Evolutionary conservation across 37 sponge, comb jelly and placozoan genomes (phyloP).

Genomic region (Axinella damicornis): DNA sequence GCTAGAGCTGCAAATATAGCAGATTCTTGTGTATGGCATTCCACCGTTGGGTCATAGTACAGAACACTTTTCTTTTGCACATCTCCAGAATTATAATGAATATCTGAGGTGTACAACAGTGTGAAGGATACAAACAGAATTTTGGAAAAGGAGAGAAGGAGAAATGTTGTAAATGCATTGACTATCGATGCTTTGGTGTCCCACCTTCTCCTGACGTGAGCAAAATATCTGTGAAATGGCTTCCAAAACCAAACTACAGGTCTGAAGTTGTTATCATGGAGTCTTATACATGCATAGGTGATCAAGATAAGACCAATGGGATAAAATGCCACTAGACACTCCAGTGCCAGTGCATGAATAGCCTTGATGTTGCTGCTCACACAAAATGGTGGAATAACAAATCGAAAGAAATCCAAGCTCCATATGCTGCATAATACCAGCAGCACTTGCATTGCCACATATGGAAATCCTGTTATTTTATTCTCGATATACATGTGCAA

Average conservation of each 20-base stretch:
- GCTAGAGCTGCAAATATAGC: not conserved
- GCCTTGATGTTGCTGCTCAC: not conserved
- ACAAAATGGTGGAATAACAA: constrained; percentile 22
- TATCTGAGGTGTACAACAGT: constrained; percentile 1
- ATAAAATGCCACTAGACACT: constrained; percentile 19
- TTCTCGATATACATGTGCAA: not conserved
- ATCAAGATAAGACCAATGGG: not conserved
- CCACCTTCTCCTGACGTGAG: constrained; percentile 2
- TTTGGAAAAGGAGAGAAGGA: constrained; percentile 12
- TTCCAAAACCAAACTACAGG: not conserved
- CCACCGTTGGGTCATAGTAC: constrained; percentile 1
- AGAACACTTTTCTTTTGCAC: not conserved
- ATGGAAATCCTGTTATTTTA: not conserved
- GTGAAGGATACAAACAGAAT: not conserved
- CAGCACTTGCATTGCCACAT: too few species aligned
- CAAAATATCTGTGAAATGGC: not conserved
- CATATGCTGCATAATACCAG: constrained; percentile 8
- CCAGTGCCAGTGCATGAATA: not conserved
- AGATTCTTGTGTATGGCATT: not conserved
- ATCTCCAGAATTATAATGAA: not conserved
- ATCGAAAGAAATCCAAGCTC: constrained; percentile 21
- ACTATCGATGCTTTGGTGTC: constrained; percentile 1
- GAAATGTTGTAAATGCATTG: constrained; percentile 37
- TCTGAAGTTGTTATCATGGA: not conserved
- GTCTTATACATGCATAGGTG: not conserved